A percentile compares a stretch with the other conserved stretches of the same genome.
phyloP scores from a whole-genome alignment of 2,113 vertebrate genomes.

The Proteles cristata region DNA sequence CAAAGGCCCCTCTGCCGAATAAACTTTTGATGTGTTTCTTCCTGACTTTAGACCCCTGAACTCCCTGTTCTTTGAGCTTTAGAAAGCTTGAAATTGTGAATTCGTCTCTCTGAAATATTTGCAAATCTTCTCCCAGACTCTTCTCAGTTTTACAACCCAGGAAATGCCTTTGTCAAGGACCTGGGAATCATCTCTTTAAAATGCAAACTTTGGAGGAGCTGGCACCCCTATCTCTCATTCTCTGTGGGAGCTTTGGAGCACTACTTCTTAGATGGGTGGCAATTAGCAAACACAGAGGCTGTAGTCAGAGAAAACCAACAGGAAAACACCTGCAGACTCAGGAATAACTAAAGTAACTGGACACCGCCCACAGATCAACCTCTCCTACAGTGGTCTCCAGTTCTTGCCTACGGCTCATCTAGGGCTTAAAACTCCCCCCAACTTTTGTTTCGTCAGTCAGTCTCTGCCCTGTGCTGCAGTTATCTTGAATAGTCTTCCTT shows the following conservation, averaged over 20 bases:
- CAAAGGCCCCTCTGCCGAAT: neutral
- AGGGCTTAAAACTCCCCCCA: neutral
- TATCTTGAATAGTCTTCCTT: neutral
- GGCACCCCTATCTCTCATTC: neutral
- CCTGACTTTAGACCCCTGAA: neutral
- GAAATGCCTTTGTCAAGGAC: neutral
- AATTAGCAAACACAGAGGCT: neutral
- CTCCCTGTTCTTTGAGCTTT: neutral
- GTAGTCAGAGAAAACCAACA: neutral
- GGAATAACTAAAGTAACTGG: neutral
- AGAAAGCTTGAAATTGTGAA: neutral
- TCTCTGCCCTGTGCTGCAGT: neutral
- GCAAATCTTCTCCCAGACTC: neutral
- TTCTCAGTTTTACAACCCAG: neutral
- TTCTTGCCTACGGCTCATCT: neutral
- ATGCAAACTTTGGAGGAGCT: neutral
- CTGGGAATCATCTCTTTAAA: neutral
- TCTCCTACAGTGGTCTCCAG: neutral
- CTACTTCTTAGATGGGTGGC: neutral
- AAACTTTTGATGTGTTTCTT: neutral
- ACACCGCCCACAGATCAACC: neutral
- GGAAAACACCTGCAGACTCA: neutral
- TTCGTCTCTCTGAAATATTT: neutral
- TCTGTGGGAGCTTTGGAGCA: neutral
- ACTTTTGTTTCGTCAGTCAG: rapidly evolving